These are phyloP conservation scores for Chrysochloris asiatica DNA, from an alignment of 2,113 vertebrate species.

Conservation along the genomic window DNA sequence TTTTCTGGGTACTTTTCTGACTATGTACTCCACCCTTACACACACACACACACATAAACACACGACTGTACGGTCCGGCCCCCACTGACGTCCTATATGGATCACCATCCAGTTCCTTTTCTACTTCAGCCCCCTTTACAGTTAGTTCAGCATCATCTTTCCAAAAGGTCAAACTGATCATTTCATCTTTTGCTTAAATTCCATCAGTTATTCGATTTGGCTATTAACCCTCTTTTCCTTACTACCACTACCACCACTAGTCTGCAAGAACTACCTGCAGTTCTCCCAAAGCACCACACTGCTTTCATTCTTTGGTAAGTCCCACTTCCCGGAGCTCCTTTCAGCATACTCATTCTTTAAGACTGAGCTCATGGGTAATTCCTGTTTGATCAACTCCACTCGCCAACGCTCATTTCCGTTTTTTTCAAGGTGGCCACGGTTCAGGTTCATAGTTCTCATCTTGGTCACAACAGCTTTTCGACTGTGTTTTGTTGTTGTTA, in stretches of 20 bases:
- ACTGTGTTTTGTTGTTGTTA: too few relatives aligned
- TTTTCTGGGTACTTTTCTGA: background rate
- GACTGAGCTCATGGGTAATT: background rate
- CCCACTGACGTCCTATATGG: background rate
- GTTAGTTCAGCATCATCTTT: background rate
- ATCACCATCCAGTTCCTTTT: background rate
- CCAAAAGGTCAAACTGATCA: background rate
- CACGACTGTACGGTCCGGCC: background rate
- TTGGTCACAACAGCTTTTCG: too few relatives aligned
- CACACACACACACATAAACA: background rate
- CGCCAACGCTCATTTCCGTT: background rate
- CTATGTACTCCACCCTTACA: background rate
- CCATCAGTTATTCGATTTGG: background rate
- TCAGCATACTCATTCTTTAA: background rate
- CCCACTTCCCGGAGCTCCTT: background rate
- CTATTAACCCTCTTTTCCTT: background rate
- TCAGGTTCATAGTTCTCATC: too few relatives aligned
- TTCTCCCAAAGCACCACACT: background rate
- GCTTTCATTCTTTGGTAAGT: background rate
- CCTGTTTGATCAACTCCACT: background rate
- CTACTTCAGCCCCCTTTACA: background rate
- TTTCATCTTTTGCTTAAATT: background rate
- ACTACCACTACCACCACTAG: background rate
- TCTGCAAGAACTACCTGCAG: background rate
- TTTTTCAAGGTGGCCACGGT: background rate